Evolutionary conservation across 2,888 invertebrate species (phyloP).

Genomic region (Zelleria hepariella): DNA sequence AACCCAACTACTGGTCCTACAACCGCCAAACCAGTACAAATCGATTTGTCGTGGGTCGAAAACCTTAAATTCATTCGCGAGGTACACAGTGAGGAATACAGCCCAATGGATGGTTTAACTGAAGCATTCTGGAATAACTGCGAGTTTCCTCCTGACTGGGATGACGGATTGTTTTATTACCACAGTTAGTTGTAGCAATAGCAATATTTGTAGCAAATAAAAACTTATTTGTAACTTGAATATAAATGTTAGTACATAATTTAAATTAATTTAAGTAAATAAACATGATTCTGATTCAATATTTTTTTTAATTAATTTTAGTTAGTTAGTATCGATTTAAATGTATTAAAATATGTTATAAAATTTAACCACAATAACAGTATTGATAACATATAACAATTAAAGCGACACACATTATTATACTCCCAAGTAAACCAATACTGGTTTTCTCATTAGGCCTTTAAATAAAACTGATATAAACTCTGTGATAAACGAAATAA

Average conservation of each 20-base stretch:
- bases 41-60: conserved; percentile 47
- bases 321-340: too few species aligned
- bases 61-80: conserved; percentile 22
- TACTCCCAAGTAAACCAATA: neutral
- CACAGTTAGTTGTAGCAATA: neutral
- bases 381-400: too few species aligned
- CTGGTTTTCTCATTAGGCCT: neutral
- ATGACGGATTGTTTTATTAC: conserved; percentile 24
- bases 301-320: too few species aligned
- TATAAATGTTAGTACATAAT: too few species aligned
- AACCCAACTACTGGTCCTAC: too few species aligned
- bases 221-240: too few species aligned
- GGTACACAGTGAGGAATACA: neutral
- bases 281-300: too few species aligned
- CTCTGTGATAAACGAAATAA: neutral
- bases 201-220: neutral
- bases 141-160: conserved; percentile 18
- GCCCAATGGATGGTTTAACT: neutral
- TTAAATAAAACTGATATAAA: conserved; percentile 9
- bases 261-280: too few species aligned
- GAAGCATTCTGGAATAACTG: conserved; percentile 1
- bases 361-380: too few species aligned
- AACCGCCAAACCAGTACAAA: too few species aligned
- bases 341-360: too few species aligned
- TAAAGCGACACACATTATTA: too few species aligned